Evolutionary conservation across 1,140 invertebrate genomes (phyloP).

Genomic region (Nymphalis io): DNA sequence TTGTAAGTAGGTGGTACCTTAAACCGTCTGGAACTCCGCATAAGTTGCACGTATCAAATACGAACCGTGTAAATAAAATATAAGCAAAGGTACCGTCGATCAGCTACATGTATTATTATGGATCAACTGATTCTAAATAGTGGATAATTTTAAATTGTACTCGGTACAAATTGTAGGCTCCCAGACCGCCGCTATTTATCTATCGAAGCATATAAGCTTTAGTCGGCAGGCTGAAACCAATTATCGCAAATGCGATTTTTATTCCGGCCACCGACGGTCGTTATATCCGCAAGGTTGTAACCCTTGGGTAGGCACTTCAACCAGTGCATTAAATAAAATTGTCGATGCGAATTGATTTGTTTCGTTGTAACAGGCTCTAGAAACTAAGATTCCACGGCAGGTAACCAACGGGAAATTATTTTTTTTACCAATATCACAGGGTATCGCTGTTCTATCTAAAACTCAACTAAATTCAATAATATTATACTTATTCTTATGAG

Average conservation of each 20-base stretch:
- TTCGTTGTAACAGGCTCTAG: neutral
- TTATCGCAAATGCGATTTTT: constrained; percentile 69
- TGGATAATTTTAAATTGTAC: neutral
- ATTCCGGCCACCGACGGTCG: constrained; percentile 54
- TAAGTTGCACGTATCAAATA: too few relatives aligned
- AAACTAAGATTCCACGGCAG: too few relatives aligned
- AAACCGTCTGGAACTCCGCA: too few relatives aligned
- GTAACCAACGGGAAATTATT: too few relatives aligned
- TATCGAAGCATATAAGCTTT: constrained; percentile 29
- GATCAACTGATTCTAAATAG: neutral
- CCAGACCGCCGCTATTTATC: constrained; percentile 5
- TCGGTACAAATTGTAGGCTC: constrained; percentile 6
- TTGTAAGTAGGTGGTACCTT: too few relatives aligned
- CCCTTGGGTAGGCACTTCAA: constrained; percentile 7
- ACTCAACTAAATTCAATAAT: too few relatives aligned
- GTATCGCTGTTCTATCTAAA: too few relatives aligned
- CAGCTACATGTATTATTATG: neutral
- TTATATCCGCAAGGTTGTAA: constrained; percentile 42
- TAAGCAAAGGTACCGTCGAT: neutral
- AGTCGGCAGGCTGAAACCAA: constrained; percentile 57
- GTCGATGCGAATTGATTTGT: constrained; percentile 4
- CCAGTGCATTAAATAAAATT: constrained; percentile 11
- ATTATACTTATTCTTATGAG: too few relatives aligned
- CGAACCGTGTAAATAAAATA: neutral
- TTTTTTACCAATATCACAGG: too few relatives aligned